Percentiles rank a stretch among this genome's conserved stretches.
Evolutionary conservation across 1,140 invertebrate species (phyloP).

Genomic region (Bombyx mandarina): DNA sequence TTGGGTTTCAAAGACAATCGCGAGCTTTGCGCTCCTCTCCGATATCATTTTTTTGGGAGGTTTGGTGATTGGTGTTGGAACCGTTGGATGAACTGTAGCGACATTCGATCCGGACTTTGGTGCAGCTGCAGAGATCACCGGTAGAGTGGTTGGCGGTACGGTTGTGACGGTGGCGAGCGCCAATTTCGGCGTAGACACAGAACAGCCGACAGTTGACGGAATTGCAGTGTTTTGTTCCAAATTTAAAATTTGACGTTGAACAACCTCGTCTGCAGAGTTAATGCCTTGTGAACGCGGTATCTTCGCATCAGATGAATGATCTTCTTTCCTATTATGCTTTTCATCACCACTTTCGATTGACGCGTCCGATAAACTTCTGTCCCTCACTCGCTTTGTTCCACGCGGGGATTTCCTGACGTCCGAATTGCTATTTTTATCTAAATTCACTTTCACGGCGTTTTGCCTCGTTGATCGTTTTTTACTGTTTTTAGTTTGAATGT

Average conservation of each 20-base stretch:
- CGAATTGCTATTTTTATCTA: conserved; percentile 35
- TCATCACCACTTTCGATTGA: conserved; percentile 75
- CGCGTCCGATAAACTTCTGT: conserved; percentile 75
- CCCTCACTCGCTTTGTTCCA: conserved; percentile 71
- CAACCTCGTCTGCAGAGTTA: background rate
- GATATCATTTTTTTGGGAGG: conserved; percentile 67
- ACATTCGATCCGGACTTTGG: background rate
- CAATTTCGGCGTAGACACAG: background rate
- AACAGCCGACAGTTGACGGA: conserved; percentile 6
- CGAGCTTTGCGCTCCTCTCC: conserved; percentile 57
- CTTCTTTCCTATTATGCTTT: conserved; percentile 51
- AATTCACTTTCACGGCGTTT: conserved; percentile 31
- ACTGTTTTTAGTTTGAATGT: conserved; percentile 33
- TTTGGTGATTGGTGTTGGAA: conserved; percentile 42
- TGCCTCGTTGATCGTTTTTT: conserved; percentile 54
- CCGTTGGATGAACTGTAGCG: conserved; percentile 6
- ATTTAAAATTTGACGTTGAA: too few relatives aligned
- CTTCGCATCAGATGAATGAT: conserved; percentile 37
- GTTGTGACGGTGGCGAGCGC: background rate
- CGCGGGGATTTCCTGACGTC: conserved; percentile 77
- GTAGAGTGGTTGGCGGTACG: background rate
- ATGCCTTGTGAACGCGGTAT: conserved; percentile 35
- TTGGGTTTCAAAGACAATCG: conserved; percentile 34
- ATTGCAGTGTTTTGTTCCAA: background rate
- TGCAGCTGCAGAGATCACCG: background rate